Conservation (phyloP, 2,888 invertebrate genomes). For the Alsophila aescularia region DNA sequence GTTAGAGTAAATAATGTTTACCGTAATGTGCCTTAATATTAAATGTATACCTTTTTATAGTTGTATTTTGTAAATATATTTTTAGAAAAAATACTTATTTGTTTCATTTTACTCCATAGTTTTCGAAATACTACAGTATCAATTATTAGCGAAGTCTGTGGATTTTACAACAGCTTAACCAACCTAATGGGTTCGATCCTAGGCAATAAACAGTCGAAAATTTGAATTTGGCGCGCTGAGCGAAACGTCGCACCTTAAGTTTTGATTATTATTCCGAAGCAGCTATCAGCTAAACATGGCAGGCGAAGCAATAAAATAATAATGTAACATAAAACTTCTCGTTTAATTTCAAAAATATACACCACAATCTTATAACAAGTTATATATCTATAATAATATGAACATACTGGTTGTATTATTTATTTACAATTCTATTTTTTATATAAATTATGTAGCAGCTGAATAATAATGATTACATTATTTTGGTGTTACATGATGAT, state of each 20-base stretch:
- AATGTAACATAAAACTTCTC: constrained; percentile 55
- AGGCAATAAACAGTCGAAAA: too few relatives aligned
- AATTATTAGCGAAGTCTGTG: too few relatives aligned
- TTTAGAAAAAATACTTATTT: constrained; percentile 25
- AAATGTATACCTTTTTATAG: constrained; percentile 46
- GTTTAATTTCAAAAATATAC: constrained; percentile 78
- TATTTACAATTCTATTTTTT: constrained; percentile 28
- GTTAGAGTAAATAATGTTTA: constrained; percentile 33
- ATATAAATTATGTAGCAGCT: not conserved
- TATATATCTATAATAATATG: constrained; percentile 36
- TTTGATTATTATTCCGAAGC: too few relatives aligned
- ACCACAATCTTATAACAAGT: constrained; percentile 66
- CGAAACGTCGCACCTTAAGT: too few relatives aligned
- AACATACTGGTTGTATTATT: constrained; percentile 45
- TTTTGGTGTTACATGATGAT: not conserved
- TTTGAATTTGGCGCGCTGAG: too few relatives aligned
- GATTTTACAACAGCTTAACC: too few relatives aligned
- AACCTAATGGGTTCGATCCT: too few relatives aligned
- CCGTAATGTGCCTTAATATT: constrained; percentile 54
- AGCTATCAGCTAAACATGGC: not conserved
- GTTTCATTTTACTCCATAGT: too few relatives aligned
- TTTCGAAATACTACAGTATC: too few relatives aligned
- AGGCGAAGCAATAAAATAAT: not conserved
- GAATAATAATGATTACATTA: not conserved
- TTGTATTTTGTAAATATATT: constrained; percentile 72